These are phyloP conservation scores for Halichoeres trimaculatus DNA, from an alignment of 2,113 vertebrate species.

Conservation along the genomic window DNA sequence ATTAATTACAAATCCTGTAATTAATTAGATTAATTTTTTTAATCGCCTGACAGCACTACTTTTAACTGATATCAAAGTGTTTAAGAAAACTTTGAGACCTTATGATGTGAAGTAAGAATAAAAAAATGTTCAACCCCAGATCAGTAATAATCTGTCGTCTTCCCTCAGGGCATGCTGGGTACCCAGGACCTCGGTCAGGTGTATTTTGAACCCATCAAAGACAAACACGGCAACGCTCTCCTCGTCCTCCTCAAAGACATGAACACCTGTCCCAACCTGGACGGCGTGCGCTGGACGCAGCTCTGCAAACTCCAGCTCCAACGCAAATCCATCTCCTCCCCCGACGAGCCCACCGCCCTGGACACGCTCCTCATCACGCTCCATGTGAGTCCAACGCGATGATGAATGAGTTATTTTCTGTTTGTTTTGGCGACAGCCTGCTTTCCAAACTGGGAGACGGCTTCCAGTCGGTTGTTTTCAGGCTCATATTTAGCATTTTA, in stretches of 20 bases:
- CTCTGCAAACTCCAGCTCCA: slow-evolving; percentile 89
- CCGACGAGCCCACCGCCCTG: slow-evolving; percentile 89
- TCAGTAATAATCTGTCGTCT: background rate
- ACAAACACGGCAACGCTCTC: slow-evolving; percentile 93
- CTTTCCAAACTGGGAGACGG: slow-evolving; percentile 26
- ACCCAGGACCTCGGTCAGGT: slow-evolving; percentile 91
- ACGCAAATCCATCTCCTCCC: slow-evolving; percentile 90
- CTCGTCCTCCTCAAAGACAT: slow-evolving; percentile 90
- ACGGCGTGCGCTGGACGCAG: slow-evolving; percentile 88
- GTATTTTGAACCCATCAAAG: slow-evolving; percentile 91
- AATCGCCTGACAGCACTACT: no score
- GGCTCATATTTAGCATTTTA: slow-evolving; percentile 46
- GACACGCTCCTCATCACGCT: slow-evolving; percentile 89
- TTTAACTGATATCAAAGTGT: no score
- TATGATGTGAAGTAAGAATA: background rate
- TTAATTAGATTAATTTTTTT: no score
- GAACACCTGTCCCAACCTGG: slow-evolving; percentile 83
- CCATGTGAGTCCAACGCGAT: slow-evolving; percentile 81
- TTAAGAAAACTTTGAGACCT: background rate
- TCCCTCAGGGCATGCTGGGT: slow-evolving; percentile 86
- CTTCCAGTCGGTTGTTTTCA: slow-evolving; percentile 36
- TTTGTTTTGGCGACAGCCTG: slow-evolving; percentile 47
- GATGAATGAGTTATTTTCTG: slow-evolving; percentile 15
- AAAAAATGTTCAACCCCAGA: background rate
- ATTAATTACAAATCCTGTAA: no score